Percentiles rank a stretch among this genome's conserved stretches.
phyloP scores from a whole-genome alignment of 1,140 invertebrate species.

The Tribolium madens region DNA sequence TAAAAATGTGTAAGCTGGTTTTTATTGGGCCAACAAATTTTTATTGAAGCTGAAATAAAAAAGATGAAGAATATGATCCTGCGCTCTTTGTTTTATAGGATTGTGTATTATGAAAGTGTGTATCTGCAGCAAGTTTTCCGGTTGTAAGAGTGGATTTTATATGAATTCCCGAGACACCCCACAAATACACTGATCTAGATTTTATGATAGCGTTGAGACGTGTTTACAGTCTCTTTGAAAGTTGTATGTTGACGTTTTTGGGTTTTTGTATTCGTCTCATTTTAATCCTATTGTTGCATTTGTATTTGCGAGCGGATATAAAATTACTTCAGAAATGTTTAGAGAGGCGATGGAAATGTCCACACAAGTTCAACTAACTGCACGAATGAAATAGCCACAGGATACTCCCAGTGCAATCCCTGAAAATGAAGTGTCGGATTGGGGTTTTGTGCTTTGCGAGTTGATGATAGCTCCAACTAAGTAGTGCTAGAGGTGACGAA shows the following conservation, averaged over 20 bases:
- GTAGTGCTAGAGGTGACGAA: conserved; percentile 26
- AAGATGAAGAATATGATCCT: background rate
- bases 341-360: conserved; percentile 26
- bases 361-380: conserved; percentile 9
- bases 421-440: conserved; percentile 19
- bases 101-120: conserved; percentile 16
- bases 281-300: conserved; percentile 41
- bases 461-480: background rate
- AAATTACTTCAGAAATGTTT: conserved; percentile 39
- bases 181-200: conserved; percentile 40
- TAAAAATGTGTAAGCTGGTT: background rate
- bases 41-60: background rate
- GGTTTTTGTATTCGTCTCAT: conserved; percentile 25
- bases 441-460: conserved; percentile 4
- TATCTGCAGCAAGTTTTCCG: conserved; percentile 40
- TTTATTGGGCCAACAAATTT: background rate
- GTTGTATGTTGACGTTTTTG: conserved; percentile 42
- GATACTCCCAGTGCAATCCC: conserved; percentile 19
- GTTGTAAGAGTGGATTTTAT: conserved; percentile 40
- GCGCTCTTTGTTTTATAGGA: background rate
- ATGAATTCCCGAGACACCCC: conserved; percentile 41
- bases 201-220: conserved; percentile 45
- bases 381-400: conserved; percentile 32
- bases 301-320: conserved; percentile 37
- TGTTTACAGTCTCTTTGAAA: conserved; percentile 47